A percentile compares a stretch with the other conserved stretches of the same genome.
Evolutionary conservation across 1,140 invertebrate genomes (phyloP).

Genomic region (Elymnias hypermnestra): DNA sequence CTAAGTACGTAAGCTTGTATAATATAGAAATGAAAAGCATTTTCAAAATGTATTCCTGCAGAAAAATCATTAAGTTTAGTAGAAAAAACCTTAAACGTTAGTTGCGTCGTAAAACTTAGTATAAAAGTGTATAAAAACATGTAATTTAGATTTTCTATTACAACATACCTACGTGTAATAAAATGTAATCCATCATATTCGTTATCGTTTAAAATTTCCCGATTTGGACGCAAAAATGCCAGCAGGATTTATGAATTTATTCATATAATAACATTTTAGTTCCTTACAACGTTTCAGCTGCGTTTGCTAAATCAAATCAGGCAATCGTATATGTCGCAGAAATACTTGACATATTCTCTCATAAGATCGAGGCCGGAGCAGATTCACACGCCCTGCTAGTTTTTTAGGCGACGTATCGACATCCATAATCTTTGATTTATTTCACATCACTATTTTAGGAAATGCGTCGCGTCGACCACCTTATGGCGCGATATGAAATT

Average conservation of each 20-base stretch:
- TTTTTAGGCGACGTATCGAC: slow-evolving; percentile 60
- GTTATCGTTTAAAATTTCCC: slow-evolving; percentile 13
- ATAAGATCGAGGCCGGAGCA: slow-evolving; percentile 50
- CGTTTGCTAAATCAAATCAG: slow-evolving; percentile 23
- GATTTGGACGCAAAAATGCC: slow-evolving; percentile 19
- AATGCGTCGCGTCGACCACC: slow-evolving; percentile 54
- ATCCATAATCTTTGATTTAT: slow-evolving; percentile 63
- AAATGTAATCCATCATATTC: no score
- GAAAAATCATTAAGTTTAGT: no score
- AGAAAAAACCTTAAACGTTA: no score
- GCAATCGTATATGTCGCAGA: slow-evolving; percentile 40
- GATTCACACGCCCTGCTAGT: slow-evolving; percentile 62
- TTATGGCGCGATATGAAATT: slow-evolving; percentile 67
- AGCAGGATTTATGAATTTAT: slow-evolving; percentile 27
- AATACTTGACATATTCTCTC: slow-evolving; percentile 57
- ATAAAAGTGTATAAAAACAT: no score
- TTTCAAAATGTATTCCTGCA: no score
- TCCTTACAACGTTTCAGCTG: slow-evolving; percentile 9
- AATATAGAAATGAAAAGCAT: no score
- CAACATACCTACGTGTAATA: no score
- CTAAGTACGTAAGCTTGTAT: no score
- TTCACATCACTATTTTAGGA: slow-evolving; percentile 73
- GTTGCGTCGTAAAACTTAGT: no score
- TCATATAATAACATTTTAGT: slow-evolving; percentile 28
- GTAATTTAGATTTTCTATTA: no score